Conservation (phyloP, 2,797 vertebrate species). For the Hapalemur alaotrensis region DNA sequence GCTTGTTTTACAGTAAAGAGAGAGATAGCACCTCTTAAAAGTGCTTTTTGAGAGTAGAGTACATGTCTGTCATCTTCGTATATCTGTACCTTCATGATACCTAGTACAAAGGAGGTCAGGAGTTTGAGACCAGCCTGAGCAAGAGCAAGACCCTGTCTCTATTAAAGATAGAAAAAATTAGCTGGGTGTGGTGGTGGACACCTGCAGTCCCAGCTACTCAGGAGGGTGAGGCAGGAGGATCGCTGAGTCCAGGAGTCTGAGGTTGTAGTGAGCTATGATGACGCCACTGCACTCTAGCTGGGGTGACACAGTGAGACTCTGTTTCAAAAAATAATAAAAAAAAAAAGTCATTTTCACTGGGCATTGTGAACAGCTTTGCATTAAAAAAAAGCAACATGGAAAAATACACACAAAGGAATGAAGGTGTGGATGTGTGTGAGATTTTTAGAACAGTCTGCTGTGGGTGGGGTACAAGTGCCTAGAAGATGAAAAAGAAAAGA, state of each 20-base stretch:
- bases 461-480: neutral
- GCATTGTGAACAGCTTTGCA: neutral
- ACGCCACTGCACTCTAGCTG: neutral
- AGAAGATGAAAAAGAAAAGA: neutral
- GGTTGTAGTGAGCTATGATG: neutral
- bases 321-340: neutral
- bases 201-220: neutral
- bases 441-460: neutral
- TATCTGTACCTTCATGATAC: neutral
- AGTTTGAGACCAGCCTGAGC: neutral
- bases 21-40: neutral
- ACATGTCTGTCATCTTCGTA: neutral
- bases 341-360: neutral
- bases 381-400: neutral
- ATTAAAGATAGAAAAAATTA: neutral
- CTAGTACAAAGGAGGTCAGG: neutral
- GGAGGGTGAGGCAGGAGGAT: neutral
- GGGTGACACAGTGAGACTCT: neutral
- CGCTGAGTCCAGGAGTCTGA: neutral
- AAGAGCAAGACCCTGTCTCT: neutral
- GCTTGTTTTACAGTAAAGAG: neutral
- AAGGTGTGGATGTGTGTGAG: neutral
- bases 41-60: neutral
- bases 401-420: neutral
- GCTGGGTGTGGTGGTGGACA: neutral